Conservation (phyloP, 2,888 invertebrate species). For the Agonopterix heracliana region DNA sequence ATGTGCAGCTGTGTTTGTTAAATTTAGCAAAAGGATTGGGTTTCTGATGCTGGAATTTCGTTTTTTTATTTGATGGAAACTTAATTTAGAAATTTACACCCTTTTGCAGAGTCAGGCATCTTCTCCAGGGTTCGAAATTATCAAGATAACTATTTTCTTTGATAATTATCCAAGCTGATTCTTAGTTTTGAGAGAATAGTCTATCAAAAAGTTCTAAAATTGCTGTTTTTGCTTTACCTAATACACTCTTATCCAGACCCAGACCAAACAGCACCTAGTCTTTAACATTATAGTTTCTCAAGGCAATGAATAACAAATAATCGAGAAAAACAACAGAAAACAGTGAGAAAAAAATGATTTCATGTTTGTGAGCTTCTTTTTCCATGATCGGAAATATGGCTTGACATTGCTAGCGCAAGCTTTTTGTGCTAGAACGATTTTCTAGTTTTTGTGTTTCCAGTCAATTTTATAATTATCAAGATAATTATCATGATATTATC, state of each 20-base stretch:
- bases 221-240: background rate
- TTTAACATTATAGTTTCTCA: background rate
- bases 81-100: too few species aligned
- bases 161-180: too few species aligned
- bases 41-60: background rate
- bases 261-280: too few species aligned
- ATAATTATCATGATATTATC: background rate
- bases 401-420: too few species aligned
- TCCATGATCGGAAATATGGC: too few species aligned
- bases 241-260: too few species aligned
- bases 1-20: slow-evolving; percentile 11
- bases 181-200: too few species aligned
- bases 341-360: too few species aligned
- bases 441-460: background rate
- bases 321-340: background rate
- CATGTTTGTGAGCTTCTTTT: too few species aligned
- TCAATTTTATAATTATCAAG: background rate
- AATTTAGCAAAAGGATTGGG: background rate
- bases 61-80: background rate
- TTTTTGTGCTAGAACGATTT: background rate
- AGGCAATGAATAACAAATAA: background rate
- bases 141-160: background rate
- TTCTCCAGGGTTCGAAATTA: background rate
- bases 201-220: too few species aligned
- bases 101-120: too few species aligned